Base-by-base conservation (phyloP, 2,113 vertebrate species). In the Mandrillus leucophaeus region DNA sequence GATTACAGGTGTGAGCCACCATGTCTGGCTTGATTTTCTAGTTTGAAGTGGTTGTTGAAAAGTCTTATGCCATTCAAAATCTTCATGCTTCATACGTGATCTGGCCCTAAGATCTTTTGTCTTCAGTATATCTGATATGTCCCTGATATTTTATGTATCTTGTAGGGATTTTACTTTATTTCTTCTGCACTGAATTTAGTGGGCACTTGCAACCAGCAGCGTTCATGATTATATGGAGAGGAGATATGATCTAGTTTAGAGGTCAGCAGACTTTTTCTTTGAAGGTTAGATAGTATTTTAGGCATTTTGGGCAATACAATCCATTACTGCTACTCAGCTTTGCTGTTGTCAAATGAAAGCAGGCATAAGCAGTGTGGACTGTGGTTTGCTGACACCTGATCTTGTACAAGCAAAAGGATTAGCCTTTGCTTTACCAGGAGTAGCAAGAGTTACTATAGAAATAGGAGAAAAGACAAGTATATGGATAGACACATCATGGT, bases 31-130 rank as follows among this genome's bases (percentile, higher is more conserved):
- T 64, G 78, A 35, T 94, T 83, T 79, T 75, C 88, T 79, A 20
- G 70, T 40, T 84, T 94, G 40, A 84, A 30, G 64, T 92, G 43
- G 50, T 64, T 97, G 25, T 90, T 83, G 32, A 50, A 87, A 82
- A 84, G 75, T 68, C 38, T 76, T 72, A 55, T 23, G 35, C 35
- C 35, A 38, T 94, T 70, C n/a, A 85, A 11, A 93, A 1, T 82
- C 73, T 96, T 97, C 27, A 55, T 94, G 48, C 38, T 88, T 95
- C 70, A 43, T 84, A 20, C 17, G 27, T 80, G 48, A 59, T 45
- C 7, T 35, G 76, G 27, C 59, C 45, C 64, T 87, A 68, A 48
- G 43, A 86, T 73, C 30, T 45, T 84, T 78, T 64, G 59, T 82
- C 40, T 38, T 87, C 27, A 57, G 48, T 78, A 3, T 84, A 16